These are phyloP conservation scores for Rotaria socialis DNA, from an alignment of 2,888 invertebrate species.

Conservation along the genomic window DNA sequence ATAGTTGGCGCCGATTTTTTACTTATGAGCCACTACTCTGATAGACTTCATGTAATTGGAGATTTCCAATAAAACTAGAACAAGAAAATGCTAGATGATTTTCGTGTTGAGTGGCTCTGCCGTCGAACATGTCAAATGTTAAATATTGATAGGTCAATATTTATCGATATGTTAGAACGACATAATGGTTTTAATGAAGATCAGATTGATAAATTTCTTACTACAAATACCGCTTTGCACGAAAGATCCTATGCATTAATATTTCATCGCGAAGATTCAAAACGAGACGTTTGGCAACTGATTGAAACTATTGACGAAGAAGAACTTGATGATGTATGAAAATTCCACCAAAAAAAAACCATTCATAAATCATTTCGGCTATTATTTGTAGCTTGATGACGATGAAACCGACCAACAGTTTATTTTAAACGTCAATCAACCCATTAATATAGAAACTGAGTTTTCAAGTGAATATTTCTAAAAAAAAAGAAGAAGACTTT, in stretches of 20 bases:
- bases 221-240: not conserved
- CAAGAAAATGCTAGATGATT: not conserved
- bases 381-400: not conserved
- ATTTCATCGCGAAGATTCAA: conserved; percentile 8
- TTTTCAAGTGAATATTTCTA: not conserved
- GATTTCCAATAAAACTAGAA: not conserved
- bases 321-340: not conserved
- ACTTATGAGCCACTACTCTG: not conserved
- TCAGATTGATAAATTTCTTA: not conserved
- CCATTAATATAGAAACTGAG: not conserved
- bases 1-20: not conserved
- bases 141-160: not conserved
- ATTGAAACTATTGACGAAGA: not conserved
- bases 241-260: not conserved
- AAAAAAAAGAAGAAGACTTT: no score
- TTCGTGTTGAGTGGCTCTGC: not conserved
- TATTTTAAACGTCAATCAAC: not conserved
- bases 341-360: not conserved
- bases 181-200: conserved; percentile 12
- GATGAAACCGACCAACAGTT: not conserved
- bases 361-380: not conserved
- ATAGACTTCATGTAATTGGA: not conserved
- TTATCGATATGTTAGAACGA: not conserved
- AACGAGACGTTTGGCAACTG: not conserved
- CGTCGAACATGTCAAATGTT: not conserved